phyloP scores from a whole-genome alignment of 2,888 invertebrate species.

The Carpatolechia fugitivella region DNA sequence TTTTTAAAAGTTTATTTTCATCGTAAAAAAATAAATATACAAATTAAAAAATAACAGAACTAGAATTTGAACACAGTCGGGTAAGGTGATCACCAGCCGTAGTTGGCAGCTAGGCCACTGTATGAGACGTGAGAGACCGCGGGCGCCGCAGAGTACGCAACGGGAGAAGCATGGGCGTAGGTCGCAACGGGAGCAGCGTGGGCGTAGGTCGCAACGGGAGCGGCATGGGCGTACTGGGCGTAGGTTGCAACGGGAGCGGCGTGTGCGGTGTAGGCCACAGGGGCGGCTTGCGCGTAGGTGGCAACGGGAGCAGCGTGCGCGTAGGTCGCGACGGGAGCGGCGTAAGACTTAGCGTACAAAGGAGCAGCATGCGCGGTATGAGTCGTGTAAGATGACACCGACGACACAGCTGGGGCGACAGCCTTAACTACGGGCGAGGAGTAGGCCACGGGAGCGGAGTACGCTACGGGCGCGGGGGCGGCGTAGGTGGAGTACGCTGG shows the following conservation, averaged over 20 bases:
- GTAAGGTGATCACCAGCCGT: conserved; percentile 79
- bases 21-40: conserved; percentile 66
- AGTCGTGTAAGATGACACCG: conserved; percentile 34
- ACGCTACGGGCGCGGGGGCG: conserved; percentile 26
- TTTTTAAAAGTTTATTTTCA: conserved; percentile 55
- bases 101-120: conserved; percentile 80
- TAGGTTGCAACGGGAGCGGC: conserved; percentile 32
- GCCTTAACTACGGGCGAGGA: conserved; percentile 7
- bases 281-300: conserved; percentile 26
- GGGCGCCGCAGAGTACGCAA: conserved; percentile 76
- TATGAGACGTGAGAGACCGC: conserved; percentile 82
- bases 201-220: conserved; percentile 35
- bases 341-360: conserved; percentile 43
- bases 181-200: conserved; percentile 28
- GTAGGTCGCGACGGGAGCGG: conserved; percentile 37
- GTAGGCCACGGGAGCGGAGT: conserved; percentile 31
- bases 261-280: conserved; percentile 26
- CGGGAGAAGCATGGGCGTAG: conserved; percentile 33
- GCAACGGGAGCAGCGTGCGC: conserved; percentile 16
- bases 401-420: conserved; percentile 39
- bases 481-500: conserved; percentile 15
- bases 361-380: conserved; percentile 54
- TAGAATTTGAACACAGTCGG: conserved; percentile 48
- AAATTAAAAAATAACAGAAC: conserved; percentile 48
- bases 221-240: conserved; percentile 42